Conservation (phyloP, 2,113 vertebrate species). For the Melanostigma gelatinosum region DNA sequence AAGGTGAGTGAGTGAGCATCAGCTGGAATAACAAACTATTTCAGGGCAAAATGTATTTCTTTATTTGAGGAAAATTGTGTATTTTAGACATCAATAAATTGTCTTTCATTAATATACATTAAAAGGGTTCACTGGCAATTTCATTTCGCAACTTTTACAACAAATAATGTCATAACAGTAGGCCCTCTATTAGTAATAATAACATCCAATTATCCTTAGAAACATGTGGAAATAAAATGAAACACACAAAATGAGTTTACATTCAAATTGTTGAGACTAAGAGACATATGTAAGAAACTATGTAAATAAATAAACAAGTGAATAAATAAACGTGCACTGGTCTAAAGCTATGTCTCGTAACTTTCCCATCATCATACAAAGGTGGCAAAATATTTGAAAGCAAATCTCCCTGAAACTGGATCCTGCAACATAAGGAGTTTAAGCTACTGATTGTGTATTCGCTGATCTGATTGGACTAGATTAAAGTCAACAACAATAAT, state of each 20-base stretch:
- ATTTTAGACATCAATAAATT: not conserved
- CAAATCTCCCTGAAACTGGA: not conserved
- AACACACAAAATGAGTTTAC: not conserved
- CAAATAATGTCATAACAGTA: not conserved
- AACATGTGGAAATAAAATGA: not conserved
- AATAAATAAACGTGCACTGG: not conserved
- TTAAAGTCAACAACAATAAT: not conserved
- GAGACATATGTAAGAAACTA: not conserved
- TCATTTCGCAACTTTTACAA: not conserved
- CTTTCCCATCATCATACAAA: not conserved
- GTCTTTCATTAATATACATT: slow-evolving; percentile 10
- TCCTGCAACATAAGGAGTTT: not conserved
- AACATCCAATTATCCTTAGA: not conserved
- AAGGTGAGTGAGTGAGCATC: not conserved
- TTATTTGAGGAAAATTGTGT: slow-evolving; percentile 34
- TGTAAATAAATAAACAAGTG: not conserved
- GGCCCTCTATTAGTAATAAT: not conserved
- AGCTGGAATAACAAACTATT: slow-evolving; percentile 3
- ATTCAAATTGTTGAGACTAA: not conserved
- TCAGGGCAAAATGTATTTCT: not conserved
- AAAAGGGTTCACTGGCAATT: not conserved
- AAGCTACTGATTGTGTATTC: not conserved
- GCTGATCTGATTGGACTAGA: not conserved
- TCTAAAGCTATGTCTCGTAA: not conserved
- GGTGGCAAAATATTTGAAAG: not conserved